These are phyloP conservation scores for Bugulina stolonifera DNA, from an alignment of 2,888 invertebrate genomes.

Conservation along the genomic window DNA sequence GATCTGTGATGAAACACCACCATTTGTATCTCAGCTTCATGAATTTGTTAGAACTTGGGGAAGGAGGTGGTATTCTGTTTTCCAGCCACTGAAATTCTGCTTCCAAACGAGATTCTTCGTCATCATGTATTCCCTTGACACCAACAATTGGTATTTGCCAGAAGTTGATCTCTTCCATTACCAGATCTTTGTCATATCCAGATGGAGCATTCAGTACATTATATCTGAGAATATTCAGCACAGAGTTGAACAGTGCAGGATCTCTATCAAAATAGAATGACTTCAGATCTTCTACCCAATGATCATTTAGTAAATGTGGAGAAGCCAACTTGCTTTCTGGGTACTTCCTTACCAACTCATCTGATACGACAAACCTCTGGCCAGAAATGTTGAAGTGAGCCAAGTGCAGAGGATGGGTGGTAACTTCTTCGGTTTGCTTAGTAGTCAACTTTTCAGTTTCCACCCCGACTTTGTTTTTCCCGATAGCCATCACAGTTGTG, in stretches of 20 bases:
- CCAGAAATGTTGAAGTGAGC: slow-evolving; percentile 20
- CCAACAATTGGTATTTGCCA: not conserved
- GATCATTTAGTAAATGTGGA: not conserved
- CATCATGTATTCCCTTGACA: not conserved
- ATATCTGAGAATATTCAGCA: slow-evolving; percentile 5
- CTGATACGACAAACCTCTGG: slow-evolving; percentile 11
- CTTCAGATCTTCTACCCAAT: not conserved
- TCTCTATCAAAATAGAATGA: slow-evolving; percentile 15
- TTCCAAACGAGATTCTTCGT: not conserved
- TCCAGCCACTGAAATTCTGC: slow-evolving; percentile 24
- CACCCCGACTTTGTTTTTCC: not conserved
- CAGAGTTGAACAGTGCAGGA: slow-evolving; percentile 13
- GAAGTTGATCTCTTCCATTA: slow-evolving; percentile 1
- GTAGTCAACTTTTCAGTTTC: not conserved
- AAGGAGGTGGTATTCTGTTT: slow-evolving; percentile 5
- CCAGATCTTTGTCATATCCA: slow-evolving; percentile 15
- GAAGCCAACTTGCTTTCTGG: not conserved
- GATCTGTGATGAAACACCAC: slow-evolving; percentile 9
- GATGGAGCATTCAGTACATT: slow-evolving; percentile 8
- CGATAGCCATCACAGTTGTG: not conserved
- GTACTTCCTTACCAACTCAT: not conserved
- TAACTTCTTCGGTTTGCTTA: not conserved
- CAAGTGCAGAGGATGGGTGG: not conserved
- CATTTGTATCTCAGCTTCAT: not conserved
- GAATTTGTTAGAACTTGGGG: not conserved